Percentiles rank a stretch among this genome's conserved stretches.
Conservation (phyloP, 2,888 invertebrate species). For the Ochlodes sylvanus region DNA sequence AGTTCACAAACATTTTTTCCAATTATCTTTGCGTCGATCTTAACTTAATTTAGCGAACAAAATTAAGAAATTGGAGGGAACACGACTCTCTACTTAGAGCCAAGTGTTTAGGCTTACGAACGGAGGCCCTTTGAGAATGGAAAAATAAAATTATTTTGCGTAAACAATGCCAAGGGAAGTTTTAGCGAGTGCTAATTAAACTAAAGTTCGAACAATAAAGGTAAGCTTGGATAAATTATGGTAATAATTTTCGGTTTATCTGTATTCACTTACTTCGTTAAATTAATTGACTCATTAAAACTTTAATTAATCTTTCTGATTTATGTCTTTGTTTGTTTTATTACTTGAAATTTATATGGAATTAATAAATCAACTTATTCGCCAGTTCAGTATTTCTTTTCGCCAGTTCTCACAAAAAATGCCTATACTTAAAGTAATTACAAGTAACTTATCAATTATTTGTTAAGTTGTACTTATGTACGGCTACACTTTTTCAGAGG, state of each 20-base stretch:
- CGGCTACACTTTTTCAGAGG: no score
- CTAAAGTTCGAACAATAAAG: constrained; percentile 14
- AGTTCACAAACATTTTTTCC: constrained; percentile 7
- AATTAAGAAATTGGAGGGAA: constrained; percentile 22
- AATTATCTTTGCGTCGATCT: constrained; percentile 20
- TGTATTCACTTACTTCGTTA: neutral
- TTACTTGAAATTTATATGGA: no score
- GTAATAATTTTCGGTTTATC: neutral
- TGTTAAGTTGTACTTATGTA: no score
- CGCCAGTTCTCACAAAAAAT: no score
- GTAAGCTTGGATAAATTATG: neutral
- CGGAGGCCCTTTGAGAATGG: constrained; percentile 14
- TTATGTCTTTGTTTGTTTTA: neutral
- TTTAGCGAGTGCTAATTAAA: constrained; percentile 19
- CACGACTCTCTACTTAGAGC: constrained; percentile 26
- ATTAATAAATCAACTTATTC: no score
- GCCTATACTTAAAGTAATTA: no score
- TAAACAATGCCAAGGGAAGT: constrained; percentile 16
- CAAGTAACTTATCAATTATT: no score
- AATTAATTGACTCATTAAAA: neutral
- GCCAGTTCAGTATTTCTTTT: no score
- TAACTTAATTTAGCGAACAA: constrained; percentile 17
- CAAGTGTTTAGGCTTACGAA: constrained; percentile 16
- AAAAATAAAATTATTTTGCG: constrained; percentile 29
- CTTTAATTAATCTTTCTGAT: neutral